A percentile compares a stretch with the other conserved stretches of the same genome.
Conservation (phyloP, 2,888 invertebrate genomes). For the Eilema depressum region DNA sequence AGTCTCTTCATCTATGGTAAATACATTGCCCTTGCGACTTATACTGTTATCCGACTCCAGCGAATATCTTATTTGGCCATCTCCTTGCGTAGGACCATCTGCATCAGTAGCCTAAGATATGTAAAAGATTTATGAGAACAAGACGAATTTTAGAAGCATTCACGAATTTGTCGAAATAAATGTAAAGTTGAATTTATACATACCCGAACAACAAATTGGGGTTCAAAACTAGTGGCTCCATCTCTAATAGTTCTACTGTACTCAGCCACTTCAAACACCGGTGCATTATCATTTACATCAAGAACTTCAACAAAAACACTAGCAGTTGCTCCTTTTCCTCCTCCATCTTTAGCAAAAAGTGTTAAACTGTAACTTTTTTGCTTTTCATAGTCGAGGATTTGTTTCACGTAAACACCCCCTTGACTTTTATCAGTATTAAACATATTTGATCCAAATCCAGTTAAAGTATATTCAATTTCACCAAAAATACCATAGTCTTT, state of each 20-base stretch:
- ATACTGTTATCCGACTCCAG: constrained; percentile 90
- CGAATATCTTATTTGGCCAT: constrained; percentile 89
- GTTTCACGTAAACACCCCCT: constrained; percentile 90
- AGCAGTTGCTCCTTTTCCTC: constrained; percentile 90
- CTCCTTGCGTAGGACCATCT: constrained; percentile 91
- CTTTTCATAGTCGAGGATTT: constrained; percentile 91
- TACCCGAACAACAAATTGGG: constrained; percentile 91
- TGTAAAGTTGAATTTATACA: constrained; percentile 38
- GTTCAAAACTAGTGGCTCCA: constrained; percentile 91
- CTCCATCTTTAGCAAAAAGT: constrained; percentile 93
- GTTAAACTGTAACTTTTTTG: constrained; percentile 93
- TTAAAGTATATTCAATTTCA: constrained; percentile 90
- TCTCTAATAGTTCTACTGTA: constrained; percentile 93
- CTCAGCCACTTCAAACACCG: constrained; percentile 90
- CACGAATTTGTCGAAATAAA: too few relatives aligned
- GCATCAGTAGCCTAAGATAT: constrained; percentile 89
- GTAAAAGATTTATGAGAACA: background rate
- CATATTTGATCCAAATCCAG: constrained; percentile 93
- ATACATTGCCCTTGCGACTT: constrained; percentile 87
- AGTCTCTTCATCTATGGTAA: constrained; percentile 89
- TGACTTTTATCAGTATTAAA: constrained; percentile 89
- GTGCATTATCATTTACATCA: constrained; percentile 93
- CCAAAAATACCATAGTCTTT: constrained; percentile 91
- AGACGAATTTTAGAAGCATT: background rate
- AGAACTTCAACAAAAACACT: constrained; percentile 90